Base-by-base conservation (phyloP, 2,888 invertebrate genomes). In the Lapara coniferarum region DNA sequence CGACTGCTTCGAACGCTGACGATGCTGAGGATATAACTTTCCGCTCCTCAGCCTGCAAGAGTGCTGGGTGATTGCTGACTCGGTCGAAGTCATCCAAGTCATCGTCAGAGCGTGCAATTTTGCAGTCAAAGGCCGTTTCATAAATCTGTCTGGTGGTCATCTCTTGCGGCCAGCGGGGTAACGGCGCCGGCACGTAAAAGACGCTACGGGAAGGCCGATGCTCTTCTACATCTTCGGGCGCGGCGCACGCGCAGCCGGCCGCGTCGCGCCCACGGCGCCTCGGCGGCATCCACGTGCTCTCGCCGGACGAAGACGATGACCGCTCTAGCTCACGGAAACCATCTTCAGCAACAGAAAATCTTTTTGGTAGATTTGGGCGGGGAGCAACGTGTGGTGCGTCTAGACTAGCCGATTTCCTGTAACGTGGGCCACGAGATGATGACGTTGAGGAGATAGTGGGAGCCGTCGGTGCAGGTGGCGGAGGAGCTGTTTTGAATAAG, bases 71-170 rank as follows among this genome's bases (percentile, higher is more conserved):
- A 84, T 97, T 97, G 76, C 96, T 96, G 73, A 97, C 96, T 72
- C 97, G 95, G 79, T 97, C 97, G 68, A 97, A 95, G 78, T 96
- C 96, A 82, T 97, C 97, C 84, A 97, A 95, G 78, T 97, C 96
- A 86, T 96, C 96, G 79, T 96, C 96, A 10, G 97, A 97, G 75
- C 96, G 96, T 84, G 96, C 96, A 81, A 97, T 96, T 89, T 97
- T 97, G 89, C 97, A 97, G 89, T 98, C 98, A 89, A 98, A 98
- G 71, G 98, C 98, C 70, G 98, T 98, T 91, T 98, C 98, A 88
- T 98, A 98, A 70, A 98, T 95, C 90, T 97, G 97, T 81, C 97
- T 95, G 87, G 94, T 92, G 78, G 94, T 94, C 92, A 95, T 94
- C 83, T 95, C 95, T 91, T 90, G 93, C 84, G 94, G 93, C 90